Conservation (phyloP, 2,797 vertebrate species). For the Threskiornis aethiopicus region DNA sequence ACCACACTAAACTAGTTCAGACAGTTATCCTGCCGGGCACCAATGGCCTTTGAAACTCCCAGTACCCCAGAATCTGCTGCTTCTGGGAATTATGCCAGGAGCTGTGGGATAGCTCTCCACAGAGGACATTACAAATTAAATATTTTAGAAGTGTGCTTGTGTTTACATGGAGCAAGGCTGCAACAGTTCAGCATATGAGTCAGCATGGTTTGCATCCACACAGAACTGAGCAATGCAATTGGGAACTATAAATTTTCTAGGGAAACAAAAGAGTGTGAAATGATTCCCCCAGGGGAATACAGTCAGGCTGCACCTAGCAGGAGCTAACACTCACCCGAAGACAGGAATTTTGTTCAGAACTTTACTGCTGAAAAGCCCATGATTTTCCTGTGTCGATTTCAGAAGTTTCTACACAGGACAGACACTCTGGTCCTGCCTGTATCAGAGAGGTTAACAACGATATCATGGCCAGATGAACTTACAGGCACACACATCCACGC, state of each 20-base stretch:
- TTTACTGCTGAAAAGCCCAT: neutral
- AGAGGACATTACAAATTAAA: conserved; percentile 56
- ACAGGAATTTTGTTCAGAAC: conserved; percentile 14
- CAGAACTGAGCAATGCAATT: neutral
- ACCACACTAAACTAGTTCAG: conserved; percentile 45
- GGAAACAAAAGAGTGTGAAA: neutral
- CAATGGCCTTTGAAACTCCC: conserved; percentile 31
- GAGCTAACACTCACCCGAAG: conserved; percentile 37
- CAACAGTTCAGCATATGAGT: conserved; percentile 45
- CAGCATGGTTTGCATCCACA: conserved; percentile 34
- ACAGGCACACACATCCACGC: accelerated
- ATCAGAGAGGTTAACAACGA: neutral
- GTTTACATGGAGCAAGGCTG: conserved; percentile 37
- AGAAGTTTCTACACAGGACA: neutral
- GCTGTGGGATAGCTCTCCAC: conserved; percentile 48
- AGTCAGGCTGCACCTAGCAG: neutral
- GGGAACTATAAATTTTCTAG: conserved; percentile 17
- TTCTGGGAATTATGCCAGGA: conserved; percentile 59
- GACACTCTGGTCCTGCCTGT: neutral
- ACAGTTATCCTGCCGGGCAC: conserved; percentile 16
- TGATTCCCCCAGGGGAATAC: neutral
- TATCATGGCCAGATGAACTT: neutral
- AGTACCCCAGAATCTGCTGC: conserved; percentile 61
- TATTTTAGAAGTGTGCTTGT: conserved; percentile 48
- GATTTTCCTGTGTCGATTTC: neutral